Conservation (phyloP, 2,113 vertebrate genomes). For the Indicator maculatus region DNA sequence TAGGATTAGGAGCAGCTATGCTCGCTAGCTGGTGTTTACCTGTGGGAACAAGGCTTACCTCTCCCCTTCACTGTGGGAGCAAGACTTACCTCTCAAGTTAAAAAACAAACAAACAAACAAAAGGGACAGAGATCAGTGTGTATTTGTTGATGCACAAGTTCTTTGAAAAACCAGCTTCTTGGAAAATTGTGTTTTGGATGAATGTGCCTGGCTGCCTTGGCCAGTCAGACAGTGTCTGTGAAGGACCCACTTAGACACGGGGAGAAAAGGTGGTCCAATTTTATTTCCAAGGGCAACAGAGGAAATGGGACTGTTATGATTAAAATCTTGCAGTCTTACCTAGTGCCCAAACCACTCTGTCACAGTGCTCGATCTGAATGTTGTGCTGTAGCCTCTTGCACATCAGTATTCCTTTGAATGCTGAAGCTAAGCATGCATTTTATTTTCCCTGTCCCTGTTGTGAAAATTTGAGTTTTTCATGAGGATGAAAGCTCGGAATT, state of each 20-base stretch:
- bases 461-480: background rate
- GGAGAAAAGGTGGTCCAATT: background rate
- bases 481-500: background rate
- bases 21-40: background rate
- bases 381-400: accelerated
- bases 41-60: background rate
- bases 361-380: background rate
- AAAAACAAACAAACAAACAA: background rate
- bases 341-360: background rate
- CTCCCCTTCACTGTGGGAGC: too few species aligned
- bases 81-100: background rate
- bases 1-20: background rate
- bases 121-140: background rate
- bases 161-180: background rate
- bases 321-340: background rate
- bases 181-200: background rate
- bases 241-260: background rate
- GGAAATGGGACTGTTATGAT: background rate
- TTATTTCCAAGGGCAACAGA: background rate
- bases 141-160: background rate
- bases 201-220: accelerated
- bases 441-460: background rate
- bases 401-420: accelerated
- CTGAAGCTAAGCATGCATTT: background rate
- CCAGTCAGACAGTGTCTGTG: background rate